Base-by-base conservation (phyloP, 2,888 invertebrate genomes). In the Andrena flavipes region DNA sequence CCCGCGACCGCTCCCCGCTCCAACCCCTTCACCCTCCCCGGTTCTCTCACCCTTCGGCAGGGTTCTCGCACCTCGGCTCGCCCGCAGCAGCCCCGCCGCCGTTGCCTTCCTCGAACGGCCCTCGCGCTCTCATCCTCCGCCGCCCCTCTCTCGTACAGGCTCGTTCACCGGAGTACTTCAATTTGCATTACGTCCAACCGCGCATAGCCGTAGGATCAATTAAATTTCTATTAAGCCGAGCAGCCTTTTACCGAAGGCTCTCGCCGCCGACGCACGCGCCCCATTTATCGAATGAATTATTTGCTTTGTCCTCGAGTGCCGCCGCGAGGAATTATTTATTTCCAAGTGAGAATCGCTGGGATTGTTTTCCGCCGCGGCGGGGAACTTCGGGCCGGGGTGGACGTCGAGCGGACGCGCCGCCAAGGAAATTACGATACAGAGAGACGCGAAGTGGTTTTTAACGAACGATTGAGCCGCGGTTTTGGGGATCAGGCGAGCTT, bases 211-310 rank as follows among this genome's bases (percentile, higher is more conserved):
- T 92, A 93, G 92, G 92, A 93, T 93, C 92, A 92, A 93, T 93
- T 92, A 93, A 93, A 92, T 93, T 93, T 92, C 93, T 93, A 93
- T 93, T 92, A 93, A 93, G 88, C 91, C 83, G 76, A 83, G 86
- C 91, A 87, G 88, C 84, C 90, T 90, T 91, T 90, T 90, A 42
- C 42, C 87, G 82, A 71, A 78, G 75, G 76, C 74, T 30, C 67
- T 59, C 79, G 51, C 63, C 68, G 62, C 75, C 82, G 59, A 82
- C 78, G 84, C 84, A 85, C 84, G 84, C 84, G 84, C 89, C 84
- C 89, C 91, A 91, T 91, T 91, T 91, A 91, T 92, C 89, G 89
- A 87, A 77, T 83, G 90, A 88, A 91, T 92, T 91, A 86, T 88
- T 83, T 85, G 82, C 85, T 78, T 84, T 88, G 78, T 82, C 86